Percentiles rank a stretch among this genome's conserved stretches.
These are phyloP conservation scores for Ianthella basta DNA, from an alignment of 37 sponge, comb jelly and placozoan genomes.

Conservation along the genomic window DNA sequence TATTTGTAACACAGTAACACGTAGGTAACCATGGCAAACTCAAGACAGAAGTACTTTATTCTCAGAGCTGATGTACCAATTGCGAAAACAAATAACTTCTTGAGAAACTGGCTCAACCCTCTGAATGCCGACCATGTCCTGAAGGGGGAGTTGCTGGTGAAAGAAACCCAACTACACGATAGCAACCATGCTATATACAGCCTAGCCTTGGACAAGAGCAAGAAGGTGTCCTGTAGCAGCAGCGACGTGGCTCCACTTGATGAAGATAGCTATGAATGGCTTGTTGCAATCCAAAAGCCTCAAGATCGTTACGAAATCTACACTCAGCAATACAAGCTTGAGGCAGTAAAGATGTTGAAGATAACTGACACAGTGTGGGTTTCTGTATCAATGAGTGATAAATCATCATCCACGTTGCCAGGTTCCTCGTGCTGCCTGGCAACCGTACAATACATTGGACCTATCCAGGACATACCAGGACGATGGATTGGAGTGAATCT, in stretches of 20 bases:
- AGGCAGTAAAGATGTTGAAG: background rate
- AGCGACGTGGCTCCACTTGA: background rate
- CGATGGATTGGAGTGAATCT: background rate
- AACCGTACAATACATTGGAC: conserved; percentile 15
- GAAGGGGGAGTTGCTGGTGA: too few relatives aligned
- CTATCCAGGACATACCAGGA: background rate
- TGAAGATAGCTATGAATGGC: background rate
- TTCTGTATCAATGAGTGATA: background rate
- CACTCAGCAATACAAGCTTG: background rate
- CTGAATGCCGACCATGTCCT: too few relatives aligned
- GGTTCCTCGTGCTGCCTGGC: background rate
- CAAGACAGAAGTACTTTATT: too few relatives aligned
- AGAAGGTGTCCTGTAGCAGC: background rate
- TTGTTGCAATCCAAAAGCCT: background rate
- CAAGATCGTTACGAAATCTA: background rate
- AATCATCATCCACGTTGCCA: background rate
- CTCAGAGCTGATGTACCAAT: too few relatives aligned
- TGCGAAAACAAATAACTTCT: too few relatives aligned
- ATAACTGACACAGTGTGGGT: background rate
- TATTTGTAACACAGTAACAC: too few relatives aligned
- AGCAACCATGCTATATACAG: too few relatives aligned
- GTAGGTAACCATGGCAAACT: too few relatives aligned
- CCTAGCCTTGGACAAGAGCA: background rate
- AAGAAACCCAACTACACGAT: too few relatives aligned
- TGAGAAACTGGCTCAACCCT: too few relatives aligned